Base-by-base conservation (phyloP, 2,888 invertebrate species). In the Pelosia muscerda region DNA sequence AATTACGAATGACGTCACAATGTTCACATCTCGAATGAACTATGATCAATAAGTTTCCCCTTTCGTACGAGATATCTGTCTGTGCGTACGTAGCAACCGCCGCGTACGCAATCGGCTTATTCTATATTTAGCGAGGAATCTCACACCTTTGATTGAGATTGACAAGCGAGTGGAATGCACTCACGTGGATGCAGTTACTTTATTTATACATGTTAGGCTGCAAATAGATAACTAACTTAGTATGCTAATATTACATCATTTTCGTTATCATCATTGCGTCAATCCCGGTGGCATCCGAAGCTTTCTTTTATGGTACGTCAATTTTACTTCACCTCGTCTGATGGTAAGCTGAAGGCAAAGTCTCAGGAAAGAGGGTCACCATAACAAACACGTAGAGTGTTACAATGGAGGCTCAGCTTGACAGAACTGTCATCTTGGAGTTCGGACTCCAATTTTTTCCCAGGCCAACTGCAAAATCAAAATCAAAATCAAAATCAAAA, bases 71-170 rank as follows among this genome's bases (percentile, higher is more conserved):
- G 38, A 42, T 60, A 28, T 56, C 60, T 5, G 53, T 53, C 13
- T 22, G 74, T 74, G 76, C 64, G 71, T 73, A 72, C 77, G 78
- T 79, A 82, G 84, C 81, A 81, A 82, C 81, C 78, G 81, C 78
- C 83, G 80, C 81, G 66, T 65, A 69, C 71, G 77, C 78, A 76
- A 76, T 72, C 82, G 73, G 75, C 73, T 79, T 81, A 75, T 42
- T 64, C 78, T 88, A 88, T 80, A 83, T 82, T 84, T 87, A 87
- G 79, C 68, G 56, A 62, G 77, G 81, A 79, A 81, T 80, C 75
- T 69, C 63, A 10, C 68, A 63, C 72, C 56, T 58, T 69, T 49
- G 54, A 70, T 53, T 67, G 67, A 63, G 31, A 70, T 68, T 77
- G 74, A 77, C 73, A 69, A 64, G 60, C 22, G 63, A 25, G 0